Evolutionary conservation across 2,113 vertebrate genomes (phyloP).

Genomic region (Limnothrissa miodon): DNA sequence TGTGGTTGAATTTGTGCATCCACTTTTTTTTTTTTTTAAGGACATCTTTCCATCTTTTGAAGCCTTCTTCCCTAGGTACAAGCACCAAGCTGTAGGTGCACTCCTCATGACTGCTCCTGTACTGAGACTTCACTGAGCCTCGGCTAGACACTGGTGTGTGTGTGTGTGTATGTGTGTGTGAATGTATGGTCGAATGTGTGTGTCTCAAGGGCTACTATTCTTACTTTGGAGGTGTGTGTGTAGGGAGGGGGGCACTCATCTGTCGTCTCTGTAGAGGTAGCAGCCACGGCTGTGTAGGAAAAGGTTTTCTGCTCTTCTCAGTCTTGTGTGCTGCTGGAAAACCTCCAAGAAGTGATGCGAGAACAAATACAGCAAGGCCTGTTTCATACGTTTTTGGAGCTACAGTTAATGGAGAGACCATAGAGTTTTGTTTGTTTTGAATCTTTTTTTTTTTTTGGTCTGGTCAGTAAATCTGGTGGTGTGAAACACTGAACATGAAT

Average conservation of each 20-base stretch:
- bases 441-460: neutral
- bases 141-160: neutral
- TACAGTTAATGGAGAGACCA: no score
- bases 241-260: neutral
- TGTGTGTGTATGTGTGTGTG: constrained; percentile 17
- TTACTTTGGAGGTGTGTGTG: neutral
- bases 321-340: neutral
- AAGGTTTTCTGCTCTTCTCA: no score
- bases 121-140: neutral
- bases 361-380: no score
- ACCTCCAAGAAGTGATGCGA: neutral
- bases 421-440: neutral
- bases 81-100: neutral
- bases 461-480: neutral
- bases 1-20: constrained; percentile 21
- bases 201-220: constrained; percentile 25
- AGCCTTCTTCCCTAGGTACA: neutral
- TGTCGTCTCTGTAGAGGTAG: neutral
- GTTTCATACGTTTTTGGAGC: neutral
- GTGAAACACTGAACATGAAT: neutral
- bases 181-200: neutral
- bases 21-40: neutral
- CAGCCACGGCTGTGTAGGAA: neutral
- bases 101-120: neutral
- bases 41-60: neutral